Evolutionary conservation across 2,113 vertebrate genomes (phyloP), one percentile per base, ranked within the genome.

Genomic region (Myiagra hebetior): DNA sequence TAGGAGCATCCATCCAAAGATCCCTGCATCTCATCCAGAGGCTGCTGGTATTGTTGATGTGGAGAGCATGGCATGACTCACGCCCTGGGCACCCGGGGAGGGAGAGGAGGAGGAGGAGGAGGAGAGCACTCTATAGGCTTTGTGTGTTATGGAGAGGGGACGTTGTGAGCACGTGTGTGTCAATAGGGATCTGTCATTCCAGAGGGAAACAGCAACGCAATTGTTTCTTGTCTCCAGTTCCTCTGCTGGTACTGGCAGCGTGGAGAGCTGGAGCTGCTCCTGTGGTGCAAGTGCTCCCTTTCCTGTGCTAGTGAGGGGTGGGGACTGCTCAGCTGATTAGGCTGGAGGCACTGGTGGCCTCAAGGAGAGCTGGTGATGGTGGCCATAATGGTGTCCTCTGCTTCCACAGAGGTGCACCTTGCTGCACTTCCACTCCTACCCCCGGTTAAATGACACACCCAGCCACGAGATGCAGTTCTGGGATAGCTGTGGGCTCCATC

Each of bases 251-350:
- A 22, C 73, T 74, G 87, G 47, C 91, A 77, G 72, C 0, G 1
- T 72, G 72, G 60, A 69, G 89, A 75, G 63, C 82, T 63, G 68
- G 24, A 44, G n/a, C 73, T 91, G 76, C 84, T 90, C 20, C 3
- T 42, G 12, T 8, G 69, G 10, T 24, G 73, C 0, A 28, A 65
- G 65, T n/a, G 70, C 70, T 82, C 47, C 55, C 59, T 64, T 64
- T 91, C 20, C 15, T 5, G 13, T 3, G 4, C 60, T 8, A 37
- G 22, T 4, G 13, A 80, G 47, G 5, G 3, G 16, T 0, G 0
- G 50, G 47, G 16, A 10, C 53, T 57, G 75, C 42, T 81, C 24
- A 0, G 3, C 23, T n/a, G 2, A 0, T 19, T 2, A 20, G 24
- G 35, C 53, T 11, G 4, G 64, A 27, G 68, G 63, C 15, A 16